These are phyloP conservation scores for Dasyprocta punctata DNA, from an alignment of 2,113 vertebrate genomes.

Conservation along the genomic window DNA sequence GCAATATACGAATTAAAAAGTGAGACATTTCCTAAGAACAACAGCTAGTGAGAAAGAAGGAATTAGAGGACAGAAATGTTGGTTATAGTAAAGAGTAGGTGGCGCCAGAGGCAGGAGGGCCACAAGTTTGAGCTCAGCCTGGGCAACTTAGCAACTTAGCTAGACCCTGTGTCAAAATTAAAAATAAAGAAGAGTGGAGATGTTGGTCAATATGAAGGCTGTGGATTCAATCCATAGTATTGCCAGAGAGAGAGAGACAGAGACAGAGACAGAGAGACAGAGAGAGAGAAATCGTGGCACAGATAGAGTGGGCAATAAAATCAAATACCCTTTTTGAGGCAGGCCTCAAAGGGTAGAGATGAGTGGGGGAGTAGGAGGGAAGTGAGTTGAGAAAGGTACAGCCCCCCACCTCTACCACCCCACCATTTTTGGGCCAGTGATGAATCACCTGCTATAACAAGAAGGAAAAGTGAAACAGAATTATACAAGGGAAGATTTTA, in stretches of 20 bases:
- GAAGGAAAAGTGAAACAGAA: conserved; percentile 43
- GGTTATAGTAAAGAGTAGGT: background rate
- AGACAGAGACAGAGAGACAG: background rate
- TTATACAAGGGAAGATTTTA: background rate
- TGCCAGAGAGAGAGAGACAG: background rate
- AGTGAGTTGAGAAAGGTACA: background rate
- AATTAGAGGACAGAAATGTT: background rate
- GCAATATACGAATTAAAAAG: background rate
- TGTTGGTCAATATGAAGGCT: background rate
- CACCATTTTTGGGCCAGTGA: background rate
- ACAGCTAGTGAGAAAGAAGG: background rate
- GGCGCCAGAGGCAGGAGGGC: background rate
- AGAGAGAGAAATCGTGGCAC: background rate
- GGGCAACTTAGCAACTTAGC: background rate
- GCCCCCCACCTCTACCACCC: background rate
- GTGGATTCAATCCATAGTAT: background rate
- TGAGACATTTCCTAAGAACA: conserved; percentile 13
- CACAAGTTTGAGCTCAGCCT: background rate
- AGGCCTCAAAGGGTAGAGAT: conserved; percentile 5
- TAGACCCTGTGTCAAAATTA: background rate
- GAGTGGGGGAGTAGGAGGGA: background rate
- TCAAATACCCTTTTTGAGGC: background rate
- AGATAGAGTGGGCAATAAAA: background rate
- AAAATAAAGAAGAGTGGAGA: background rate
- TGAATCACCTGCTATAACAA: conserved; percentile 38